phyloP scores from a whole-genome alignment of 2,113 vertebrate genomes.

The Perognathus longimembris region DNA sequence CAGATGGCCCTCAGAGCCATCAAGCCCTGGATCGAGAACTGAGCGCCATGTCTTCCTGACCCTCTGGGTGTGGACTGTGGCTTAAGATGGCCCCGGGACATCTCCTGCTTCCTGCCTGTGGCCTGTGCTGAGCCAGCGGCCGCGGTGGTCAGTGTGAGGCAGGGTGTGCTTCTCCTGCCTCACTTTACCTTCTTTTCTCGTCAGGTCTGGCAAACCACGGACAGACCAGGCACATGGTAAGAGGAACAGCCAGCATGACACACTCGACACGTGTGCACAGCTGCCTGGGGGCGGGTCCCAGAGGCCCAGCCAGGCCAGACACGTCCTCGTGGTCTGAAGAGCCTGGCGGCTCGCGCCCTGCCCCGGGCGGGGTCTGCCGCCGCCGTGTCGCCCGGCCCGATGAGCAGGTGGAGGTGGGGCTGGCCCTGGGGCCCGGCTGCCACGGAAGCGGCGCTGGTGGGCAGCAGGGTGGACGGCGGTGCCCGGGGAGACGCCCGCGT shows the following conservation, averaged over 20 bases:
- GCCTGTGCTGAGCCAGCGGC: background rate
- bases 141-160: too few relatives aligned
- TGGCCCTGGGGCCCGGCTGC: background rate
- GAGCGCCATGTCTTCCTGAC: background rate
- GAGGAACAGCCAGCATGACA: slow-evolving; percentile 32
- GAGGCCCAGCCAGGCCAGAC: background rate
- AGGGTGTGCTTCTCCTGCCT: background rate
- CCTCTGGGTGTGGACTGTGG: background rate
- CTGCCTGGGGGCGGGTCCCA: too few relatives aligned
- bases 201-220: slow-evolving; percentile 92
- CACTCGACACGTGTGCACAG: accelerated
- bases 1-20: background rate
- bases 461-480: background rate
- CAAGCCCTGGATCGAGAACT: background rate
- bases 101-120: background rate
- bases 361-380: too few relatives aligned
- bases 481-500: background rate
- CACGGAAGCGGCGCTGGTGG: too few relatives aligned
- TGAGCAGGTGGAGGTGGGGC: background rate
- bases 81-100: too few relatives aligned
- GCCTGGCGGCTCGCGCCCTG: too few relatives aligned
- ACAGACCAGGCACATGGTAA: slow-evolving; percentile 93
- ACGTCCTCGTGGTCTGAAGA: too few relatives aligned
- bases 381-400: too few relatives aligned
- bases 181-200: slow-evolving; percentile 84